Percentiles rank a stretch among this genome's conserved stretches.
Conservation (phyloP, 1,140 invertebrate species). For the Aphelinus certus region DNA sequence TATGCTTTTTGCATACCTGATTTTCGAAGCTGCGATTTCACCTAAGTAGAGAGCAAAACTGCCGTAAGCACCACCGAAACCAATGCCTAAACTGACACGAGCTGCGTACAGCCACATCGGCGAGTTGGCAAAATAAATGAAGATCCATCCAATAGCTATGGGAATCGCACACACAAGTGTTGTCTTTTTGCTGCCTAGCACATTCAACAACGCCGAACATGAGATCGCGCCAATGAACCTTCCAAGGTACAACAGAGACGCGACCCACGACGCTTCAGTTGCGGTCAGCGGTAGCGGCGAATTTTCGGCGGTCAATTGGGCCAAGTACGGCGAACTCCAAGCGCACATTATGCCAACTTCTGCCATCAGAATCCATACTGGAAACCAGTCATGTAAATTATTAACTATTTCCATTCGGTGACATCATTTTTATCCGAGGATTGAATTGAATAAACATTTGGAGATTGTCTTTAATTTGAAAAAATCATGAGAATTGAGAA, state of each 20-base stretch:
- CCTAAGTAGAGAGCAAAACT: constrained; percentile 73
- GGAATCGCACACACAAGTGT: constrained; percentile 70
- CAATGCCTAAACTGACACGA: constrained; percentile 69
- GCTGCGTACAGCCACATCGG: constrained; percentile 67
- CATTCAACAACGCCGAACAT: constrained; percentile 57
- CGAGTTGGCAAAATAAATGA: constrained; percentile 66
- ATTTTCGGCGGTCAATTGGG: constrained; percentile 59
- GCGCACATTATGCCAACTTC: constrained; percentile 53
- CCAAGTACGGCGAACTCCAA: constrained; percentile 71
- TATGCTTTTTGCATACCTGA: constrained; percentile 44
- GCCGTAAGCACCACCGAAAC: constrained; percentile 74
- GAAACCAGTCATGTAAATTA: constrained; percentile 25
- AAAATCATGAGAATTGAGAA: no score
- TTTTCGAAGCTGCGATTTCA: constrained; percentile 71
- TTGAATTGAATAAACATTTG: constrained; percentile 19
- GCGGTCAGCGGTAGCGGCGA: constrained; percentile 65
- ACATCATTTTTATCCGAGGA: background rate
- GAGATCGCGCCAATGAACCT: constrained; percentile 56
- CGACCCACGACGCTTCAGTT: constrained; percentile 74
- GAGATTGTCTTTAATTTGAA: background rate
- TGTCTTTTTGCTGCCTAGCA: constrained; percentile 73
- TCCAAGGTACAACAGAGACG: constrained; percentile 67
- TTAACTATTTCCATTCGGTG: constrained; percentile 60
- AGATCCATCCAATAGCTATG: constrained; percentile 71
- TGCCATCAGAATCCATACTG: constrained; percentile 54